Conservation (phyloP, 2,797 vertebrate genomes). For the Silurus aristotelis region DNA sequence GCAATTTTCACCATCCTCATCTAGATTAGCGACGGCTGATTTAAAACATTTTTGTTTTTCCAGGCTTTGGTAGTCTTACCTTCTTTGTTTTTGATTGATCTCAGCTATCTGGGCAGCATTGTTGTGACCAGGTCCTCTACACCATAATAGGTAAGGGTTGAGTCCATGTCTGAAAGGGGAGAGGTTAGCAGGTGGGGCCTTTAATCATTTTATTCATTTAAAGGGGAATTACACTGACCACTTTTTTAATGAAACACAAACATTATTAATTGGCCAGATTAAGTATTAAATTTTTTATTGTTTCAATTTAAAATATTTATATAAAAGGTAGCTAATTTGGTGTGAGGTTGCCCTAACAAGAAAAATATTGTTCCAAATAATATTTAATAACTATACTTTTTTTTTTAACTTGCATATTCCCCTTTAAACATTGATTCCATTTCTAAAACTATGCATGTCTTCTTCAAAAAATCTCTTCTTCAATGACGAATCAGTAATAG, state of each 20-base stretch:
- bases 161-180: constrained; percentile 85
- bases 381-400: no score
- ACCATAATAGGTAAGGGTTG: constrained; percentile 95
- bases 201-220: constrained; percentile 92
- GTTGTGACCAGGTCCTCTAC: constrained; percentile 93
- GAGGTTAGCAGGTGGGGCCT: constrained; percentile 89
- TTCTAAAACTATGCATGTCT: constrained; percentile 90
- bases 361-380: background rate
- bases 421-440: constrained; percentile 92
- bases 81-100: constrained; percentile 96
- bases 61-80: constrained; percentile 79
- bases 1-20: constrained; percentile 75
- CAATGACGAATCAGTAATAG: constrained; percentile 75
- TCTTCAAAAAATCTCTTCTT: constrained; percentile 80
- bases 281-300: background rate
- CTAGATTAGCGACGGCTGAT: constrained; percentile 59
- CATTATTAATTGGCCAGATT: background rate
- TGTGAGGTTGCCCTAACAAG: background rate
- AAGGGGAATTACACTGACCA: constrained; percentile 84
- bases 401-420: constrained; percentile 77
- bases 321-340: background rate
- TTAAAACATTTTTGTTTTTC: constrained; percentile 62
- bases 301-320: background rate
- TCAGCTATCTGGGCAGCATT: constrained; percentile 96
- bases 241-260: background rate